A percentile compares a stretch with the other conserved stretches of the same genome.
These are phyloP conservation scores for Sisyra terminalis DNA, from an alignment of 2,888 invertebrate genomes.

Conservation along the genomic window DNA sequence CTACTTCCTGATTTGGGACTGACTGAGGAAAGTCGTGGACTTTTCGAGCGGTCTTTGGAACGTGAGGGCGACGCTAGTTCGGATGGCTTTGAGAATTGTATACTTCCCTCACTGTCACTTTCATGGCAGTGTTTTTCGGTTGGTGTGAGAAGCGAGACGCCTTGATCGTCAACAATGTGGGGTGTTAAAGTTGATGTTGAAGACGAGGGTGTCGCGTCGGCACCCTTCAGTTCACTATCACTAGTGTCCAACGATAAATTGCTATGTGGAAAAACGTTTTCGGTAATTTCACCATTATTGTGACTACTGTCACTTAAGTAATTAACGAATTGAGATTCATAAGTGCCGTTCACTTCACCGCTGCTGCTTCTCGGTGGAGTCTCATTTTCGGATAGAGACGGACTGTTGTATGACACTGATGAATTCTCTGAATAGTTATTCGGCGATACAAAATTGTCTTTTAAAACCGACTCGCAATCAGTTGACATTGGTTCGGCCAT, in stretches of 20 bases:
- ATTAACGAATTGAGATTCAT: neutral
- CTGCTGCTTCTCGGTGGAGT: neutral
- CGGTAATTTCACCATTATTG: constrained; percentile 4
- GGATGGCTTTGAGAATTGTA: too few relatives aligned
- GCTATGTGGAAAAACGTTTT: constrained; percentile 4
- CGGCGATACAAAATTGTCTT: constrained; percentile 3
- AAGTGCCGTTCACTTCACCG: neutral
- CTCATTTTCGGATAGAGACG: neutral
- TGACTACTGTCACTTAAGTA: neutral
- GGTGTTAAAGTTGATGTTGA: neutral
- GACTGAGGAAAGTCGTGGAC: constrained; percentile 1
- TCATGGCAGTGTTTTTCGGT: neutral
- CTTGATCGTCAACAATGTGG: neutral
- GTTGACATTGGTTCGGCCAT: constrained; percentile 7
- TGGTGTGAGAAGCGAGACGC: neutral
- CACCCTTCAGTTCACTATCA: neutral
- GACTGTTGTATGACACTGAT: constrained; percentile 3
- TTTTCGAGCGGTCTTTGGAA: constrained; percentile 1
- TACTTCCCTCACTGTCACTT: neutral
- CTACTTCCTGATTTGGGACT: constrained; percentile 5
- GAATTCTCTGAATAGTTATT: constrained; percentile 2
- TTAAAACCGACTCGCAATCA: constrained; percentile 3
- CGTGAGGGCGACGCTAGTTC: neutral
- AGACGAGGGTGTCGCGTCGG: neutral
- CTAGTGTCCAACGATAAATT: neutral